Evolutionary conservation across 1,140 invertebrate species (phyloP).

Genomic region (Drosophila varians): DNA sequence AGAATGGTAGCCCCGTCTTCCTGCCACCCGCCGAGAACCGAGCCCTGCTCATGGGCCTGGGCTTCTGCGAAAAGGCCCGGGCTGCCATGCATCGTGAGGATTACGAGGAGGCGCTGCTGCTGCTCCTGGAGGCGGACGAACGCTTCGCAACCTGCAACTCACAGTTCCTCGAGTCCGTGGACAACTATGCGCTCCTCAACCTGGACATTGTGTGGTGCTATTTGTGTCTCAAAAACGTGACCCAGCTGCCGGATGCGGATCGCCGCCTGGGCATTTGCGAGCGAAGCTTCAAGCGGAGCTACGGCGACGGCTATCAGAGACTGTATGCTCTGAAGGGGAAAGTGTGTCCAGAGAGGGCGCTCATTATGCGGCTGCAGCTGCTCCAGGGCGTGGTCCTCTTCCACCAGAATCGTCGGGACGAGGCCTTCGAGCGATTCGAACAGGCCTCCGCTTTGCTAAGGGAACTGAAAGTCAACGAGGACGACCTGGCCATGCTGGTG

Average conservation of each 20-base stretch:
- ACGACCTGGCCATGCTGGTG: conserved; percentile 85
- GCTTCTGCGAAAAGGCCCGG: conserved; percentile 90
- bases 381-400: conserved; percentile 91
- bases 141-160: conserved; percentile 89
- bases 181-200: conserved; percentile 92
- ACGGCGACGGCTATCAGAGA: conserved; percentile 89
- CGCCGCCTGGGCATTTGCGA: conserved; percentile 87
- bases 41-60: conserved; percentile 89
- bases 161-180: conserved; percentile 88
- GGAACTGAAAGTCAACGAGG: conserved; percentile 86
- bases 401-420: conserved; percentile 88
- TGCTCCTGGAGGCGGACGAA: conserved; percentile 90
- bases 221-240: conserved; percentile 88
- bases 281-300: conserved; percentile 87
- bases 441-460: conserved; percentile 86
- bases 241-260: conserved; percentile 89
- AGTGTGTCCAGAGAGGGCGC: conserved; percentile 87
- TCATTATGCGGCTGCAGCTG: conserved; percentile 90
- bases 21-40: conserved; percentile 88
- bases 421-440: conserved; percentile 86
- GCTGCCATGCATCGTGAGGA: conserved; percentile 87
- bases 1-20: conserved; percentile 88
- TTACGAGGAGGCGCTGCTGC: conserved; percentile 88
- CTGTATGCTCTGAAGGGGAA: conserved; percentile 88
- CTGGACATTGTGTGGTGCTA: conserved; percentile 94